Evolutionary conservation across 2,797 vertebrate genomes (phyloP), one percentile per base, ranked within the genome.

Genomic region (Anomalospiza imberbis): DNA sequence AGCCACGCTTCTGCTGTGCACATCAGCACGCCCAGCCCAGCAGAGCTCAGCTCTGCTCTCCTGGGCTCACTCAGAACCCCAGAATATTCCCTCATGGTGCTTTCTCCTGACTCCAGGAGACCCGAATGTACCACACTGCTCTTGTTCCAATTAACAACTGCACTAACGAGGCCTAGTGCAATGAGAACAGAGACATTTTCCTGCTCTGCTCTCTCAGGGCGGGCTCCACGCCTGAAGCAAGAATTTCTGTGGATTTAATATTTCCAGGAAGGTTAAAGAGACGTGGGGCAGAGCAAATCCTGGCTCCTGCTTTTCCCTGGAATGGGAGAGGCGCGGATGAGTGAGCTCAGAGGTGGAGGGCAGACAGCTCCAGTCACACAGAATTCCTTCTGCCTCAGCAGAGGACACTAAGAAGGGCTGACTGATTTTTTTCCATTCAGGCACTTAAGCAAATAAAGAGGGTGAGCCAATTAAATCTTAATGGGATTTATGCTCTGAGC

Each of bases 351-450:
- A 28, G 57, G 34, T 19, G 40, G 61, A 72, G 62, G 36, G 50
- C 68, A 85, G 70, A 22, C 45, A 91, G 85, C 70, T 57, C 70
- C 55, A 53, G 44, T 53, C 88, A 38, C 45, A 45, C 18, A 3
- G 28, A 57, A 86, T 84, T 92, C 85, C 89, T 92, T 91, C 81
- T 89, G 89, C 87, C 68, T 90, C 58, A 92, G 28, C 2, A 22
- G 61, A 89, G 51, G 62, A 70, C 60, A 55, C 67, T 62, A 91
- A 68, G 38, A 50, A 71, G 47, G 17, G 21, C 7, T 87, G 91
- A 67, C 51, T 62, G n/a, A 36, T 57, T 51, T 20, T 9, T 24
- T 11, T 5, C 38, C 62, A 85, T 85, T 60, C 91, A 87, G 54
- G 77, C 65, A 75, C 63, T 71, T 88, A 63, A 87, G 88, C 36